Conservation (phyloP, 2,113 vertebrate species). For the Anolis sagrei region DNA sequence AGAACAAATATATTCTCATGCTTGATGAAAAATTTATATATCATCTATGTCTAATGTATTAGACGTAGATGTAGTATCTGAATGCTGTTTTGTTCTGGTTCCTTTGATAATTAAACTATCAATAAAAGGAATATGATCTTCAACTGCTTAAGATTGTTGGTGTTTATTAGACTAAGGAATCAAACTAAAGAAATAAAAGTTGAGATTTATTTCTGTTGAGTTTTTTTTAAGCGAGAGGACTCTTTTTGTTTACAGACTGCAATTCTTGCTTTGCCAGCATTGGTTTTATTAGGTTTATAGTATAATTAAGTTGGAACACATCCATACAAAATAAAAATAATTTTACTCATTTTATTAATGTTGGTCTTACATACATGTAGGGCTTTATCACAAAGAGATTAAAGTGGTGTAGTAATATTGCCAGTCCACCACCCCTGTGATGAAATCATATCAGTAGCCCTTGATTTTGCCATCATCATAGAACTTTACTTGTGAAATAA, state of each 20-base stretch:
- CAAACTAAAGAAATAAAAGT: background rate
- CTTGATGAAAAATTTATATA: constrained; percentile 34
- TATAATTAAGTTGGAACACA: background rate
- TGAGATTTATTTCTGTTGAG: background rate
- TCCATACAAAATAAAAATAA: background rate
- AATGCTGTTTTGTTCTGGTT: constrained; percentile 23
- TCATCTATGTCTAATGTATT: constrained; percentile 36
- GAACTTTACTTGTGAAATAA: no score
- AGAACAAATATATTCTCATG: constrained; percentile 33
- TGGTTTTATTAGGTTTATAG: background rate
- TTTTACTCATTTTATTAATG: background rate
- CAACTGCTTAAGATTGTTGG: background rate
- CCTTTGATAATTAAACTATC: constrained; percentile 7
- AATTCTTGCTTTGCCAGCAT: background rate
- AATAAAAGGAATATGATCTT: background rate
- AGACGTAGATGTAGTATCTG: constrained; percentile 1
- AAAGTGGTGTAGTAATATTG: no score
- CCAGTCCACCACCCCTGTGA: no score
- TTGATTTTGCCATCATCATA: no score
- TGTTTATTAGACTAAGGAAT: background rate
- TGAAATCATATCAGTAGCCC: no score
- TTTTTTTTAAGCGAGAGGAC: background rate
- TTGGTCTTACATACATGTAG: background rate
- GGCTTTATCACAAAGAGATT: no score
- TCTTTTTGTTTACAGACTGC: background rate